Base-by-base conservation (phyloP, 2,797 vertebrate species). In the Semotilus atromaculatus region DNA sequence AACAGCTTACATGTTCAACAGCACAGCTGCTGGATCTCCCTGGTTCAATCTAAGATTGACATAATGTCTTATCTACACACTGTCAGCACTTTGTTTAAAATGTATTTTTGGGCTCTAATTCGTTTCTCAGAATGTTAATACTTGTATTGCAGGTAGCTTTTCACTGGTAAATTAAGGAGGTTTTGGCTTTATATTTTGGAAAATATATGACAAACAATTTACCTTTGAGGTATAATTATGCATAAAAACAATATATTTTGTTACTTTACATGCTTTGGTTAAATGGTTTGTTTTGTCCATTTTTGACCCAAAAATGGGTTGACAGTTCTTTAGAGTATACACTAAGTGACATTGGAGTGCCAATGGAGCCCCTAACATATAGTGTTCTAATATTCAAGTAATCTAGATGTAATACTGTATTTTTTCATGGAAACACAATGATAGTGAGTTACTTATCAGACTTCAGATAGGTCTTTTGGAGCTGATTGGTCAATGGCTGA, bases 401-500 rank as follows among this genome's bases (percentile, higher is more conserved):
- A 60, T 51, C 5, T 31, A 26, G 14, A 31, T 48, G 9, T 36
- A 51, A 48, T 31, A 19, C 36, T 43, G 7, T 18, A 26, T 71
- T 21, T 21, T 8, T 34, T 82, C 58, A 26, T 60, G 53, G 71
- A 74, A 53, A 83, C 38, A 8, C 18, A 78, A 45, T 48, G 38
- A 74, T 34, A 74, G 10, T 21, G 1, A 53, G 4, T 64, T 10
- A 43, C 53, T 80, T 76, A 82, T 86, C 60, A 71, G 34, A 80
- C 40, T 71, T 85, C 38, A n/a, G 68, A 79, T 74, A 77, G 53
- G 55, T 76, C 58, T 70, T 21, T 70, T 36, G 23, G 13, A 71
- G 66, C 74, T 64, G 21, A 84, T 21, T 71, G 82, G 74, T 84
- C 8, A 70, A 45, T 34, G 11, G 36, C 36, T 18, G 36, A 23